phyloP scores from a whole-genome alignment of 2,888 invertebrate species.

The Drymonia ruficornis region DNA sequence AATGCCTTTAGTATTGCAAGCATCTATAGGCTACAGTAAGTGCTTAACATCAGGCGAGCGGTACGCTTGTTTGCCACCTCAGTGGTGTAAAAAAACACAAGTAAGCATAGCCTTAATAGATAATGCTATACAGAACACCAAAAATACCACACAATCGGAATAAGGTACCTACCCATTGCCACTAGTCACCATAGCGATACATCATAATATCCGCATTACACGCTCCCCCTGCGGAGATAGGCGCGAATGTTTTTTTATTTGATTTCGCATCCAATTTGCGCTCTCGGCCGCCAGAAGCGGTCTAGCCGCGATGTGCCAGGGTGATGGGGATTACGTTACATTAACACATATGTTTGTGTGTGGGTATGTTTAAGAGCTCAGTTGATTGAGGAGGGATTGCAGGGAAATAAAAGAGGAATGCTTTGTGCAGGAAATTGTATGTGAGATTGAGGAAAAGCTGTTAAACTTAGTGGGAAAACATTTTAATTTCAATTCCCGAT shows the following conservation, averaged over 20 bases:
- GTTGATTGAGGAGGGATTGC: constrained; percentile 15
- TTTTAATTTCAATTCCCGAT: not conserved
- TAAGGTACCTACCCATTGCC: constrained; percentile 6
- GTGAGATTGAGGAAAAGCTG: not conserved
- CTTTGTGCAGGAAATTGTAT: not conserved
- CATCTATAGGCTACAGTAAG: too few species aligned
- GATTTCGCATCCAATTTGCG: constrained; percentile 79
- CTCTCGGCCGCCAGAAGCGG: constrained; percentile 66
- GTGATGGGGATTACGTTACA: constrained; percentile 39
- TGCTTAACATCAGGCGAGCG: too few species aligned
- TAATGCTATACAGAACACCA: too few species aligned
- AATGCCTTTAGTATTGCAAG: too few species aligned
- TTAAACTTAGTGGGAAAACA: not conserved
- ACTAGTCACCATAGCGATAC: constrained; percentile 26
- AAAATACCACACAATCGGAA: too few species aligned
- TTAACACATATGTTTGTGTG: constrained; percentile 12
- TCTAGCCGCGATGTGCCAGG: constrained; percentile 42
- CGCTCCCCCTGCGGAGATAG: constrained; percentile 50
- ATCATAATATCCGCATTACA: constrained; percentile 44
- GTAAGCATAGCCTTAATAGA: too few species aligned
- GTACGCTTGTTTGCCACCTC: too few species aligned
- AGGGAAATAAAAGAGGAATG: not conserved
- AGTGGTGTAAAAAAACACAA: not conserved
- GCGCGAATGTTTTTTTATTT: constrained; percentile 74
- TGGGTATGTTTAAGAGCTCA: constrained; percentile 17